Evolutionary conservation across 2,113 vertebrate genomes (phyloP).

Genomic region (Herpailurus yagouaroundi): DNA sequence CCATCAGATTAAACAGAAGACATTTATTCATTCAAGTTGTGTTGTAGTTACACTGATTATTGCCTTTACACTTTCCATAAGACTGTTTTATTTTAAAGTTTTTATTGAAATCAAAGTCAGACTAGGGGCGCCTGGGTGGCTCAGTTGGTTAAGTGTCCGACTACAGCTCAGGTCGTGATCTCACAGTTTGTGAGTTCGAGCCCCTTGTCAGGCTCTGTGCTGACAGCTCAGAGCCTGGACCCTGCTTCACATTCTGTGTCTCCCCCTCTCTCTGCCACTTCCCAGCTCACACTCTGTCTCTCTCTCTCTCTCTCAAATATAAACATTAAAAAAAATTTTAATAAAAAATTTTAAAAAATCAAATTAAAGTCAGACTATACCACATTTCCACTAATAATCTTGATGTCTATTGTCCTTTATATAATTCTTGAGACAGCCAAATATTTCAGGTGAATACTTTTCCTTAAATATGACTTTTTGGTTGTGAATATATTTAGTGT

Average conservation of each 20-base stretch:
- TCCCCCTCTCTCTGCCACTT: too few relatives aligned
- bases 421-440: background rate
- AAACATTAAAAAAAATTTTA: too few relatives aligned
- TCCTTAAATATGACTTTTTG: background rate
- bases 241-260: too few relatives aligned
- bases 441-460: background rate
- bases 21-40: background rate
- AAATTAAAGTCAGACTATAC: background rate
- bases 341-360: background rate
- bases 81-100: background rate
- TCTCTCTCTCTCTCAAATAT: too few relatives aligned
- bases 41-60: background rate
- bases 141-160: too few relatives aligned
- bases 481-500: background rate
- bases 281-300: too few relatives aligned
- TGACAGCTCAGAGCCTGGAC: too few relatives aligned
- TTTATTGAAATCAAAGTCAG: conserved; percentile 11
- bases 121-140: background rate
- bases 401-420: background rate
- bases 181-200: too few relatives aligned
- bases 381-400: background rate
- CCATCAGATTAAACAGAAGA: conserved; percentile 58
- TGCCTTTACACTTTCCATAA: background rate
- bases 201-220: too few relatives aligned
- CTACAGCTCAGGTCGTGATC: too few relatives aligned